A percentile compares a stretch with the other conserved stretches of the same genome.
Evolutionary conservation across 1,140 invertebrate genomes (phyloP).

Genomic region (Drosophila yakuba): DNA sequence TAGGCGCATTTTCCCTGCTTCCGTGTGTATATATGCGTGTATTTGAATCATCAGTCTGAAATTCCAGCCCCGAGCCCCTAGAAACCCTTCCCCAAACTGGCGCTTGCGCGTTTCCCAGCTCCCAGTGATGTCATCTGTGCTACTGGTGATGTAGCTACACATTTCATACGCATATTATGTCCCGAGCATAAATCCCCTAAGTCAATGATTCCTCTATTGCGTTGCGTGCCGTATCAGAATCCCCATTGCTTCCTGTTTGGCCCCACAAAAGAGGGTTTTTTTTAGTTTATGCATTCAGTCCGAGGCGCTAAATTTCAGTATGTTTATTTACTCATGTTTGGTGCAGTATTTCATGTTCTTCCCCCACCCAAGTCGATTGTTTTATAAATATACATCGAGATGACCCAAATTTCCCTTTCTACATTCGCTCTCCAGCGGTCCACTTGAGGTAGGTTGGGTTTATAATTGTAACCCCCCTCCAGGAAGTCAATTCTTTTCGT

Average conservation of each 20-base stretch:
- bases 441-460: constrained; percentile 57
- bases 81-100: constrained; percentile 35
- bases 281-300: constrained; percentile 55
- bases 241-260: constrained; percentile 36
- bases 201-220: constrained; percentile 44
- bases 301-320: constrained; percentile 35
- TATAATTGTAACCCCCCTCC: constrained; percentile 13
- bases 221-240: constrained; percentile 51
- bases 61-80: constrained; percentile 9
- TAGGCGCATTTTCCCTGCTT: constrained; percentile 44
- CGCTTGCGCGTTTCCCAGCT: constrained; percentile 69
- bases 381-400: constrained; percentile 38
- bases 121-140: constrained; percentile 72
- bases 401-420: constrained; percentile 40
- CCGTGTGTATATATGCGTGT: constrained; percentile 54
- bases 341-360: constrained; percentile 29
- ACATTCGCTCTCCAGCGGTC: constrained; percentile 7
- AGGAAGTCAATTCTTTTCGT: constrained; percentile 35
- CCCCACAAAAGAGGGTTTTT: not conserved
- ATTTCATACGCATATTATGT: constrained; percentile 30
- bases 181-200: constrained; percentile 49
- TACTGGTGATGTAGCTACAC: constrained; percentile 36
- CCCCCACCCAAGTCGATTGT: not conserved
- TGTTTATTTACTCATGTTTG: constrained; percentile 13
- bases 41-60: constrained; percentile 38